phyloP scores from a whole-genome alignment of 2,888 invertebrate genomes.

The Pilophorus perplexus region DNA sequence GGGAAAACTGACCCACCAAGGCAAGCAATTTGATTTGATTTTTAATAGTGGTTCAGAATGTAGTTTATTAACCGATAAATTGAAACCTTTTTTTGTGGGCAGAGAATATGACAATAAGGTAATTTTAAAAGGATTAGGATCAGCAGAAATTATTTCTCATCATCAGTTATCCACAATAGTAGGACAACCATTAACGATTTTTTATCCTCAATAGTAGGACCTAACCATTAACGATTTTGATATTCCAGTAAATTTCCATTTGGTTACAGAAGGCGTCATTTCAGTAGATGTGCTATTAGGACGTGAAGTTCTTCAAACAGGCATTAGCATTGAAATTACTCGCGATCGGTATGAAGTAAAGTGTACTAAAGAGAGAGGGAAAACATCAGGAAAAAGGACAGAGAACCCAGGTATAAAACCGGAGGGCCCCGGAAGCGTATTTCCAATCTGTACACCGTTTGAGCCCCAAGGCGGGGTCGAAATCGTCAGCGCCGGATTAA shows the following conservation, averaged over 20 bases:
- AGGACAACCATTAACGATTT: no score
- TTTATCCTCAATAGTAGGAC: no score
- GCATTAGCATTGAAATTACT: background rate
- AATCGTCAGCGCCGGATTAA: no score
- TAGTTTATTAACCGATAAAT: background rate
- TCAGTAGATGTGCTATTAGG: background rate
- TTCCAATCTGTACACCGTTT: no score
- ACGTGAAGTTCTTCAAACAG: slow-evolving; percentile 4
- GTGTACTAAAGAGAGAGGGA: background rate
- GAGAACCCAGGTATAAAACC: no score
- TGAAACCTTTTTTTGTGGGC: background rate
- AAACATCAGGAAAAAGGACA: no score
- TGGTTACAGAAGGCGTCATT: background rate
- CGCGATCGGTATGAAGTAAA: background rate
- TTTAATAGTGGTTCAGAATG: slow-evolving; percentile 8
- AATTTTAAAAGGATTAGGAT: slow-evolving; percentile 1
- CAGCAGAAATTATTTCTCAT: background rate
- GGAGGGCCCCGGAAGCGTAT: no score
- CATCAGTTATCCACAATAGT: slow-evolving; percentile 3
- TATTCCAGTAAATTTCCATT: slow-evolving; percentile 4
- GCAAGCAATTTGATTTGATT: slow-evolving; percentile 1
- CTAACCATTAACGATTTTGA: background rate
- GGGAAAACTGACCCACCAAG: background rate
- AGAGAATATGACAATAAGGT: slow-evolving; percentile 3
- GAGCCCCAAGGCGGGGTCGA: no score